A percentile compares a stretch with the other conserved stretches of the same genome.
phyloP scores from a whole-genome alignment of 2,797 vertebrate species.

The Scleropages formosus region DNA sequence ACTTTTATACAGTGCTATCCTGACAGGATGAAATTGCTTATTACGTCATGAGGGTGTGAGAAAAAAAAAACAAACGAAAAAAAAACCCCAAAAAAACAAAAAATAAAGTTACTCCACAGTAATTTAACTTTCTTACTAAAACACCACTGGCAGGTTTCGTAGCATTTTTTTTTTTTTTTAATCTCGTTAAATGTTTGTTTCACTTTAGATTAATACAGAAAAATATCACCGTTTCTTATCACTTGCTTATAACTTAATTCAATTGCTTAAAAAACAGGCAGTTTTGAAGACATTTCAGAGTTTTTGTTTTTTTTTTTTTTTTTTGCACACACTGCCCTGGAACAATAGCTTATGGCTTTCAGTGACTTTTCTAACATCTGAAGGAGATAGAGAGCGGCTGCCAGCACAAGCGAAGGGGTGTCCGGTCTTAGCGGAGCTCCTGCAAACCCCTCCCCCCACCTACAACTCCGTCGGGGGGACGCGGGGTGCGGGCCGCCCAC shows the following conservation, averaged over 20 bases:
- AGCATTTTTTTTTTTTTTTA: conserved; percentile 54
- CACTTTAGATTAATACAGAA: conserved; percentile 60
- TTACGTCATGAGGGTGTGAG: conserved; percentile 67
- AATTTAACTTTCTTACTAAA: conserved; percentile 53
- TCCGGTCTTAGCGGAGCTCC: too few species aligned
- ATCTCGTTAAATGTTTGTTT: conserved; percentile 55
- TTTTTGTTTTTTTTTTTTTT: conserved; percentile 43
- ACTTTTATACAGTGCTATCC: conserved; percentile 74
- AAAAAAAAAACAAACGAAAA: conserved; percentile 40
- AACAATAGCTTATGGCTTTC: conserved; percentile 78
- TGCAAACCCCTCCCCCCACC: not conserved
- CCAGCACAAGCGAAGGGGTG: conserved; percentile 25
- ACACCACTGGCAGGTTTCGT: conserved; percentile 74
- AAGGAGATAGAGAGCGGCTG: conserved; percentile 42
- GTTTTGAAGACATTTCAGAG: conserved; percentile 64
- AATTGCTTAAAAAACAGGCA: conserved; percentile 70
- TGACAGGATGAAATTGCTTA: conserved; percentile 72
- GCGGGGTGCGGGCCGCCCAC: not conserved
- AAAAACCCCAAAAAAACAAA: conserved; percentile 32
- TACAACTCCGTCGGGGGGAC: not conserved
- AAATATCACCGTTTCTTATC: conserved; percentile 59
- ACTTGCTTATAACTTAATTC: conserved; percentile 37
- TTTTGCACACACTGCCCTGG: conserved; percentile 63
- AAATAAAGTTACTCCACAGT: conserved; percentile 47
- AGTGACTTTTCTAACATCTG: conserved; percentile 52